Evolutionary conservation across 2,797 vertebrate species (phyloP).

Genomic region (Lepidocolaptes lacrymiger): DNA sequence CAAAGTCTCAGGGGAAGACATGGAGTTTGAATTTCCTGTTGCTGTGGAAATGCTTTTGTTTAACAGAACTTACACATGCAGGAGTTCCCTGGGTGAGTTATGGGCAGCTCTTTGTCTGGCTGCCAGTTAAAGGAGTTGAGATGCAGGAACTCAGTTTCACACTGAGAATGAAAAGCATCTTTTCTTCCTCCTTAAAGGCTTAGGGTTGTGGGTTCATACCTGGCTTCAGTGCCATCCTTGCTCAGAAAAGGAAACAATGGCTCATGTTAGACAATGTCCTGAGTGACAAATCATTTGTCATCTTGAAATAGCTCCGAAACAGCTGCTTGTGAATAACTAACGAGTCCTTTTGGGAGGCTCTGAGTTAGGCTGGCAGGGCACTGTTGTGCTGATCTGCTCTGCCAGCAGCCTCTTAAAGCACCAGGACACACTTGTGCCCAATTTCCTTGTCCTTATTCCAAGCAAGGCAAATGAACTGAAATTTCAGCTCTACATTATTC

Average conservation of each 20-base stretch:
- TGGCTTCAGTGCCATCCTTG: background rate
- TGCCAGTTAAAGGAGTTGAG: background rate
- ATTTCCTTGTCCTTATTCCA: background rate
- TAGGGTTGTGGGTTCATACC: background rate
- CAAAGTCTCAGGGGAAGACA: background rate
- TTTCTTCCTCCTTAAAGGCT: background rate
- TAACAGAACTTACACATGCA: background rate
- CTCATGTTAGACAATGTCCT: background rate
- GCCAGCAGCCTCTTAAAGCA: constrained; percentile 27
- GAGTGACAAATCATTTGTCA: background rate
- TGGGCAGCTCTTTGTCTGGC: background rate
- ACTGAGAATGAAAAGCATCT: background rate
- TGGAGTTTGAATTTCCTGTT: background rate
- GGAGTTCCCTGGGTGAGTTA: background rate
- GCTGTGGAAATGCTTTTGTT: background rate
- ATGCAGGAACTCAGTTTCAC: background rate
- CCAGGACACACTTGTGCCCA: background rate
- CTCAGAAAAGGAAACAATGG: background rate
- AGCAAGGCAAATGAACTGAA: background rate
- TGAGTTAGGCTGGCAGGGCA: background rate
- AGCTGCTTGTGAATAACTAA: constrained; percentile 38
- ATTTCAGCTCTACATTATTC: background rate
- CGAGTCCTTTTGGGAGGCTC: background rate
- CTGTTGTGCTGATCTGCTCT: background rate
- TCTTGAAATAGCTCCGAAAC: background rate